phyloP scores from a whole-genome alignment of 2,113 vertebrate genomes.

The Phasianus colchicus region DNA sequence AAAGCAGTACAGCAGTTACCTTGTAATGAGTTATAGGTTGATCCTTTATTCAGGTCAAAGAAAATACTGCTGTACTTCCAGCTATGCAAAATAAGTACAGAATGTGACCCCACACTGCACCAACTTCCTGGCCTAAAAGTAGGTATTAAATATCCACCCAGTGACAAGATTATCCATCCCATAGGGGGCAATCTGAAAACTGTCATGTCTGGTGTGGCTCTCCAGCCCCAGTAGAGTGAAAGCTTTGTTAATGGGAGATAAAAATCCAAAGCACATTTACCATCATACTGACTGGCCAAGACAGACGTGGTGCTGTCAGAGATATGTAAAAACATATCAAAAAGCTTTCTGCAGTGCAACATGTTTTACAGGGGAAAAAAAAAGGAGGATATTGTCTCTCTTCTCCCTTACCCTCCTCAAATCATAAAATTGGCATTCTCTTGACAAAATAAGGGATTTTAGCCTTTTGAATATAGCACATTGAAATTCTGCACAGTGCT shows the following conservation, averaged over 20 bases:
- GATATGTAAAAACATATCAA: neutral
- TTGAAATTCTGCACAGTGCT: neutral
- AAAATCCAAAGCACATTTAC: neutral
- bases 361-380: neutral
- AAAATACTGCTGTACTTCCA: conserved; percentile 5
- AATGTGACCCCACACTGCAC: neutral
- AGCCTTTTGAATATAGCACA: neutral
- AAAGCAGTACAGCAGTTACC: conserved; percentile 10
- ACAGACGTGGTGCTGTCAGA: neutral
- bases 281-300: neutral
- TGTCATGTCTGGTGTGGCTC: neutral
- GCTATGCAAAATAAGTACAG: neutral
- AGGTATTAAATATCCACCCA: neutral
- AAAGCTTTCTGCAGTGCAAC: neutral
- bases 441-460: neutral
- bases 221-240: neutral
- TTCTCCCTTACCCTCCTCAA: neutral
- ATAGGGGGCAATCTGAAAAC: neutral
- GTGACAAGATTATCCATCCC: neutral
- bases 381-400: neutral
- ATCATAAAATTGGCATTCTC: neutral
- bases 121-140: neutral
- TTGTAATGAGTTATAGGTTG: conserved; percentile 5
- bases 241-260: neutral
- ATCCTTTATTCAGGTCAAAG: conserved; percentile 1